A percentile compares a stretch with the other conserved stretches of the same genome.
Conservation (phyloP, 1,140 invertebrate genomes). For the Hycleus cichorii region DNA sequence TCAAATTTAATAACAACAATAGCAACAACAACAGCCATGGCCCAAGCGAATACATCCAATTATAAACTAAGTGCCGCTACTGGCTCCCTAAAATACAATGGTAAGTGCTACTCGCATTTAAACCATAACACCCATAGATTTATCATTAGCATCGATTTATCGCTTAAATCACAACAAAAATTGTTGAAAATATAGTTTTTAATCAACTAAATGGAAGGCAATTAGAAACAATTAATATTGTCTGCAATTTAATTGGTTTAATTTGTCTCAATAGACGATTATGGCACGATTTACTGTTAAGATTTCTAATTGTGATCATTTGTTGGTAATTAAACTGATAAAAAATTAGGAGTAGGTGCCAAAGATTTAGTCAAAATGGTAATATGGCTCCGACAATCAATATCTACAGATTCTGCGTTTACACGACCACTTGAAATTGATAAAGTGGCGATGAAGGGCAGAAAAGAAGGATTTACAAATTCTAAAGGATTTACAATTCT, state of each 20-base stretch:
- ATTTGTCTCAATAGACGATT: not conserved
- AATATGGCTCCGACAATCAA: too few species aligned
- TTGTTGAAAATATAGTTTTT: not conserved
- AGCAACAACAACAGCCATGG: conserved; percentile 18
- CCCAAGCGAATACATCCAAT: conserved; percentile 34
- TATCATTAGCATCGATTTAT: too few species aligned
- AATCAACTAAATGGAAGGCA: not conserved
- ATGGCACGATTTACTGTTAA: not conserved
- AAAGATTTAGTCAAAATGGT: too few species aligned
- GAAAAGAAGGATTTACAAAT: too few species aligned
- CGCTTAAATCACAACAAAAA: not conserved
- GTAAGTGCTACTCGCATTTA: conserved; percentile 25
- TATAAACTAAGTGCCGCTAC: conserved; percentile 35
- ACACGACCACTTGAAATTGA: too few species aligned
- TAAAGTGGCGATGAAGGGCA: too few species aligned
- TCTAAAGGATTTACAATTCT: too few species aligned
- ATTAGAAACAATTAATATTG: not conserved
- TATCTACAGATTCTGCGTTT: too few species aligned
- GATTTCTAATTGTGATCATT: not conserved
- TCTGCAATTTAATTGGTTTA: conserved; percentile 8
- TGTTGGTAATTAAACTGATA: not conserved
- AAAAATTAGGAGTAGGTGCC: not conserved
- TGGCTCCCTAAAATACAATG: conserved; percentile 36
- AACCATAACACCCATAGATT: too few species aligned
- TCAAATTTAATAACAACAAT: not conserved